A percentile compares a stretch with the other conserved stretches of the same genome.
These are phyloP conservation scores for Polyodon spathula DNA, from an alignment of 2,113 vertebrate genomes.

Conservation along the genomic window DNA sequence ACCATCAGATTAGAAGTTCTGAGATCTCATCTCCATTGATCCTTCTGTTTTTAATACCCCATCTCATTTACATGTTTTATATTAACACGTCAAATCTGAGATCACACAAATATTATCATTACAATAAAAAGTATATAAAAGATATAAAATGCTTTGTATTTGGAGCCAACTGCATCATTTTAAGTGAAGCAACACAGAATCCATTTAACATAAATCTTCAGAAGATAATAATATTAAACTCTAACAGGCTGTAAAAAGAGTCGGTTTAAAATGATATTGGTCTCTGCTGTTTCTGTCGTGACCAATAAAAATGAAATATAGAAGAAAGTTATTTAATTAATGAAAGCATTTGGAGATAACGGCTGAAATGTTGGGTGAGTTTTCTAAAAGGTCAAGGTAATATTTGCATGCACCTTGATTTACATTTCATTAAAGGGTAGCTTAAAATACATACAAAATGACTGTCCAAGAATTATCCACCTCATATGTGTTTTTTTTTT, in stretches of 20 bases:
- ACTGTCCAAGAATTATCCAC: too few relatives aligned
- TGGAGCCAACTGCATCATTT: constrained; percentile 26
- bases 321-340: too few relatives aligned
- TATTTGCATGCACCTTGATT: too few relatives aligned
- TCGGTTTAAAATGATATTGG: constrained; percentile 20
- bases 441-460: too few relatives aligned
- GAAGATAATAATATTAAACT: too few relatives aligned
- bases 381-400: too few relatives aligned
- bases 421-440: too few relatives aligned
- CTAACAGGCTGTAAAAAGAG: constrained; percentile 19
- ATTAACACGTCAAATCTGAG: constrained; percentile 27
- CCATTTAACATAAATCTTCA: constrained; percentile 26
- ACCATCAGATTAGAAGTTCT: constrained; percentile 31
- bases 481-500: too few relatives aligned
- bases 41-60: constrained; percentile 21
- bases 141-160: constrained; percentile 36
- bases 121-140: constrained; percentile 47
- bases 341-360: too few relatives aligned
- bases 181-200: constrained; percentile 55
- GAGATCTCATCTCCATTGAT: constrained; percentile 33
- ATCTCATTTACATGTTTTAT: constrained; percentile 27
- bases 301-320: too few relatives aligned
- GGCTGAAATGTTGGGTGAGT: too few relatives aligned
- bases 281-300: not conserved
- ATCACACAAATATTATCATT: constrained; percentile 28